A percentile compares a stretch with the other conserved stretches of the same genome.
These are phyloP conservation scores for Empis livida DNA, from an alignment of 2,888 invertebrate genomes.

Conservation along the genomic window DNA sequence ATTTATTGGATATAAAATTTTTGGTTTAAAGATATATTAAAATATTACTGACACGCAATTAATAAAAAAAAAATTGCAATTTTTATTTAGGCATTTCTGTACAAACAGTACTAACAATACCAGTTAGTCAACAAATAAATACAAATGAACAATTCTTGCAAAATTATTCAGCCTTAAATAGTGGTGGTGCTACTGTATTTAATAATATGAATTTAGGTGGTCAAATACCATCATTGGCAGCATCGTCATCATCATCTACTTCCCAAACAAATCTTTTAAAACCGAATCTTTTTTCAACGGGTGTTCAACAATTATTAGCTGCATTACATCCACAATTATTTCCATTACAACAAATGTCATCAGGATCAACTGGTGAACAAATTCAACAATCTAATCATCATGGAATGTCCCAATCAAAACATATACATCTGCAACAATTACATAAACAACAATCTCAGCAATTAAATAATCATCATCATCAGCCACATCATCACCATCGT, in stretches of 20 bases:
- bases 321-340: constrained; percentile 60
- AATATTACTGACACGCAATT: background rate
- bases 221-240: constrained; percentile 45
- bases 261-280: constrained; percentile 59
- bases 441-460: constrained; percentile 28
- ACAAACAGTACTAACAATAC: constrained; percentile 91
- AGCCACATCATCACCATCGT: constrained; percentile 20
- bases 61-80: background rate
- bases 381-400: constrained; percentile 14
- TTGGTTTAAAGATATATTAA: background rate
- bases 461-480: constrained; percentile 13
- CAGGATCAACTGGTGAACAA: constrained; percentile 17
- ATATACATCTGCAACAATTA: background rate
- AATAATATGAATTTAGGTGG: constrained; percentile 67
- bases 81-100: constrained; percentile 68
- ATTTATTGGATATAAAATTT: background rate
- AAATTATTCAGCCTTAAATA: constrained; percentile 22
- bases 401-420: constrained; percentile 17
- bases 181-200: constrained; percentile 26
- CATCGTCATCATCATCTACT: constrained; percentile 39
- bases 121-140: constrained; percentile 74
- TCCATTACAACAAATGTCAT: constrained; percentile 29
- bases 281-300: constrained; percentile 61
- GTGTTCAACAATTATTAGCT: constrained; percentile 61
- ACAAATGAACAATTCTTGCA: constrained; percentile 44